Evolutionary conservation across 2,113 vertebrate genomes (phyloP).

Genomic region (Protobothrops flavoviridis): DNA sequence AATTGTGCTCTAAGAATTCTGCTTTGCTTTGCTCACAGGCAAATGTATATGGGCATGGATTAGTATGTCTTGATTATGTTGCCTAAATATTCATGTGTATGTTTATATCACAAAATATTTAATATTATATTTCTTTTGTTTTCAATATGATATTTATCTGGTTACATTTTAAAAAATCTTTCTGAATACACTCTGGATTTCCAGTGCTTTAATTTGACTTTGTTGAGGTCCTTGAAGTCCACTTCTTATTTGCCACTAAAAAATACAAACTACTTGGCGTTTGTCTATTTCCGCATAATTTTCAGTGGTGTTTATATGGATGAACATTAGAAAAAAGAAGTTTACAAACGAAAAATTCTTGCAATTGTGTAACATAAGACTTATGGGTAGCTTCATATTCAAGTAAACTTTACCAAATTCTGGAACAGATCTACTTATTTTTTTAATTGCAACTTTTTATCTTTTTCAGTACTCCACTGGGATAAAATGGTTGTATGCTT

Average conservation of each 20-base stretch:
- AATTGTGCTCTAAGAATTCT: not conserved
- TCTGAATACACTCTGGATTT: not conserved
- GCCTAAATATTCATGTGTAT: not conserved
- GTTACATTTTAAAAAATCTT: not conserved
- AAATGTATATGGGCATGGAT: not conserved
- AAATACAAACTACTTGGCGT: not conserved
- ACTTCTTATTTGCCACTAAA: not conserved
- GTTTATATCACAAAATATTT: not conserved
- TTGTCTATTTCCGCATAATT: not conserved
- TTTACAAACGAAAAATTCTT: not conserved
- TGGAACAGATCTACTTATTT: not conserved
- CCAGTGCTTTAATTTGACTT: not conserved
- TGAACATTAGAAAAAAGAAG: not conserved
- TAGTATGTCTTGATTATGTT: not conserved
- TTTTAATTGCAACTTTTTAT: not conserved
- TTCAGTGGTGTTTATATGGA: not conserved
- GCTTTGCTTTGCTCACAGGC: not conserved
- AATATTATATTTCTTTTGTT: not conserved
- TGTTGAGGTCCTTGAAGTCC: not conserved
- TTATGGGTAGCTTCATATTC: not conserved
- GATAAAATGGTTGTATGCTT: not conserved
- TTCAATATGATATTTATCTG: not conserved
- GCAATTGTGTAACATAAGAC: not conserved
- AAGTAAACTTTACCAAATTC: not conserved
- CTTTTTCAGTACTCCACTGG: not conserved